Conservation (phyloP, 2,888 invertebrate species). For the Ferrisia virgata region DNA sequence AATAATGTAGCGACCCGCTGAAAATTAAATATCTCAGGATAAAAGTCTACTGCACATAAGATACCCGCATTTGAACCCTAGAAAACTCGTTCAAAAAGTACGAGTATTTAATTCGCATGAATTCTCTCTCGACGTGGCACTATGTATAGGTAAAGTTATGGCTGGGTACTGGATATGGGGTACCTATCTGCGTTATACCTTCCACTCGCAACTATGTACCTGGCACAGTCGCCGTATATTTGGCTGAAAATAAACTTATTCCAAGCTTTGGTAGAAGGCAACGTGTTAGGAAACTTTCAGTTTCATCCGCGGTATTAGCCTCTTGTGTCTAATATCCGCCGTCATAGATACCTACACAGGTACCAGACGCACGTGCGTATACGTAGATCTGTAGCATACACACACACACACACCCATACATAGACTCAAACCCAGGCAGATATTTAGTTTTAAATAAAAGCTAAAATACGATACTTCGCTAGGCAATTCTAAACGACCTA, state of each 20-base stretch:
- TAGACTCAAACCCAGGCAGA: not conserved
- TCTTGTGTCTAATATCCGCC: slow-evolving; percentile 26
- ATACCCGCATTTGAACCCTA: not conserved
- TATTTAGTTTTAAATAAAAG: slow-evolving; percentile 29
- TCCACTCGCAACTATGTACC: too few species aligned
- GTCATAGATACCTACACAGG: not conserved
- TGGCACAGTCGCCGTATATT: not conserved
- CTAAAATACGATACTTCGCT: slow-evolving; percentile 15
- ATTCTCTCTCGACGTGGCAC: not conserved
- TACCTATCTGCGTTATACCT: too few species aligned
- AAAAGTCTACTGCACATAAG: not conserved
- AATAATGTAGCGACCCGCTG: too few species aligned
- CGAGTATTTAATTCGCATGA: not conserved
- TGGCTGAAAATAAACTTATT: slow-evolving; percentile 19
- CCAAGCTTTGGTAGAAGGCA: not conserved
- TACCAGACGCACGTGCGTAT: too few species aligned
- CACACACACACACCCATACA: not conserved
- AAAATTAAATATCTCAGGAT: not conserved
- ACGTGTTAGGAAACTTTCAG: slow-evolving; percentile 26
- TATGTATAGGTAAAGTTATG: not conserved
- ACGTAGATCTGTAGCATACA: too few species aligned
- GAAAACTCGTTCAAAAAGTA: not conserved
- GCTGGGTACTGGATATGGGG: too few species aligned
- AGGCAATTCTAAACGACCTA: slow-evolving; percentile 24
- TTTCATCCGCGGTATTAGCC: slow-evolving; percentile 27